Evolutionary conservation across 2,113 vertebrate genomes (phyloP).

Genomic region (Tringa solitaria): DNA sequence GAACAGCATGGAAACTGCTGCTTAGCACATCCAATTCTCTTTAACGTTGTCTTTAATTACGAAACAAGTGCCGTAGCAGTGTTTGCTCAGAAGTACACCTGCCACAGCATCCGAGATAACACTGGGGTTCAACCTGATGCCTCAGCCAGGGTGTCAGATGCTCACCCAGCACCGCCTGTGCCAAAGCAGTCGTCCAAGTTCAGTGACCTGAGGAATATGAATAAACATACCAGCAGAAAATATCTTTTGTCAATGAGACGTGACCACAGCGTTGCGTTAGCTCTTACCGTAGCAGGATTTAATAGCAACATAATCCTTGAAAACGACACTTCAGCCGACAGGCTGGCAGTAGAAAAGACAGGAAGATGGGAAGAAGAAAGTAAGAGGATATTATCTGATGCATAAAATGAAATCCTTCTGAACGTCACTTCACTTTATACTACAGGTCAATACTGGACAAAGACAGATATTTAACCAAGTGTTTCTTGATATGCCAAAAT

Average conservation of each 20-base stretch:
- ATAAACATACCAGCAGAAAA: background rate
- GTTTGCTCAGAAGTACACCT: background rate
- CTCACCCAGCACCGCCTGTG: background rate
- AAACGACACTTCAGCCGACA: background rate
- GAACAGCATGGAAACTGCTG: background rate
- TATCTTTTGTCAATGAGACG: background rate
- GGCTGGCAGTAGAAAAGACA: background rate
- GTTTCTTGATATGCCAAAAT: background rate
- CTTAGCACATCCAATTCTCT: background rate
- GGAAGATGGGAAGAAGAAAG: background rate
- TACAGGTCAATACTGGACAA: background rate
- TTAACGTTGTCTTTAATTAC: background rate
- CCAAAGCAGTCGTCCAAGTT: background rate
- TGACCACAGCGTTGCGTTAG: background rate
- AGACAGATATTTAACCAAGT: background rate
- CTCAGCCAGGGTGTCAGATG: background rate
- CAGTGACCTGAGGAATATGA: background rate
- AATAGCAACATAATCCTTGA: background rate
- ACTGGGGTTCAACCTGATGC: background rate
- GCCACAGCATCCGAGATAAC: accelerated
- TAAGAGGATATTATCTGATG: background rate
- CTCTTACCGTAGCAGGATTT: background rate
- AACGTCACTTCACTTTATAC: background rate
- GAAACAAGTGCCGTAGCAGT: background rate
- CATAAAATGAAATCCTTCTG: background rate